Conservation (phyloP, 2,888 invertebrate genomes). For the Papilio protenor region DNA sequence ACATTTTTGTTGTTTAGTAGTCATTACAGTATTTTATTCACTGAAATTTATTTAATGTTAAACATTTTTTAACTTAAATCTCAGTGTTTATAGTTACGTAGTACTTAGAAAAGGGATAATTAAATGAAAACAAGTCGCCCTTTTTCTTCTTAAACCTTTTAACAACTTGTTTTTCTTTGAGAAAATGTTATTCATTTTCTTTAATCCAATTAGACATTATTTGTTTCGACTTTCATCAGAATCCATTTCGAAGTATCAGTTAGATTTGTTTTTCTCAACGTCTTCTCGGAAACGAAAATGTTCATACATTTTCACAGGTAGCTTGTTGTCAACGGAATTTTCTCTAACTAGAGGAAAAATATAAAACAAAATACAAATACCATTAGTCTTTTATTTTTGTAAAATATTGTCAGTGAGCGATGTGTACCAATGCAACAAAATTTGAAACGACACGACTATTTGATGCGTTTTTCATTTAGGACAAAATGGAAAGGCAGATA, state of each 20-base stretch:
- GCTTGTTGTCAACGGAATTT: neutral
- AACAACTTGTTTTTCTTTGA: neutral
- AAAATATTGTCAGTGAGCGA: neutral
- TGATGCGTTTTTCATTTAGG: neutral
- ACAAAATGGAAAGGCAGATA: no score
- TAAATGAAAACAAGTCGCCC: neutral
- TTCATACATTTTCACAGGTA: neutral
- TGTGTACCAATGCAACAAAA: no score
- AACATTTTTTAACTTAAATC: neutral
- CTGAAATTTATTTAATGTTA: neutral
- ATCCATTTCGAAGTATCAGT: neutral
- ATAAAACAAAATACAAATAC: neutral
- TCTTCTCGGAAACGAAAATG: neutral
- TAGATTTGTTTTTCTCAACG: neutral
- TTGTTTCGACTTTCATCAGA: neutral
- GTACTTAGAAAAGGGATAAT: neutral
- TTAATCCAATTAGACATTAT: slow-evolving; percentile 11
- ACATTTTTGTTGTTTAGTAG: neutral
- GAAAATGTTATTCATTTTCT: slow-evolving; percentile 11
- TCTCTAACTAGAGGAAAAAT: neutral
- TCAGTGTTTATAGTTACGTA: neutral
- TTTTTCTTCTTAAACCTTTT: neutral
- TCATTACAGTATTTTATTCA: neutral
- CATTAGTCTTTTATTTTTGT: neutral
- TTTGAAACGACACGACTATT: neutral